phyloP scores from a whole-genome alignment of 1,140 invertebrate genomes.

The Cryptotermes secundus region DNA sequence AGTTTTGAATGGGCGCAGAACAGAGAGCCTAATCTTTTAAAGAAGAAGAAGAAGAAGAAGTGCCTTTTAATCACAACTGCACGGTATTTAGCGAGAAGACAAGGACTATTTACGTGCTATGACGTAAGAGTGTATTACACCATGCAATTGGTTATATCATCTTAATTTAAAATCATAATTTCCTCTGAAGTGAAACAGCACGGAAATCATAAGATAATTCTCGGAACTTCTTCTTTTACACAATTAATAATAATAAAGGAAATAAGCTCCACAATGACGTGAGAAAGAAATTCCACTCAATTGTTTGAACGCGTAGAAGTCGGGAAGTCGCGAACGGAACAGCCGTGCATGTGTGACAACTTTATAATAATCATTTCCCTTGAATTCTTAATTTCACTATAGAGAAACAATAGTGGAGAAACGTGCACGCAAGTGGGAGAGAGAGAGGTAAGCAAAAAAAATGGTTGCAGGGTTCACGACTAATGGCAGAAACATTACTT shows the following conservation, averaged over 20 bases:
- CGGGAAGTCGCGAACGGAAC: neutral
- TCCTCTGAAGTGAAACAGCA: neutral
- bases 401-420: neutral
- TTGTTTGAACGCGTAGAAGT: constrained; percentile 1
- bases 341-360: neutral
- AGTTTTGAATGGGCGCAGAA: too few species aligned
- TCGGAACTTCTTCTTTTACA: neutral
- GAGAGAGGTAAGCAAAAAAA: neutral
- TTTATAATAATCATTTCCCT: constrained; percentile 6
- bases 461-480: neutral
- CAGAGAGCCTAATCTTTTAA: too few species aligned
- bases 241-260: neutral
- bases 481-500: neutral
- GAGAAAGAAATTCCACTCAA: neutral
- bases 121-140: neutral
- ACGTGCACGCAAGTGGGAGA: neutral
- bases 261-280: neutral
- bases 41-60: too few species aligned
- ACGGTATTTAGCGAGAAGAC: neutral
- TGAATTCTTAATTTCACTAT: constrained; percentile 5
- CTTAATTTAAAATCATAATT: neutral
- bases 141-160: neutral
- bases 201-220: neutral
- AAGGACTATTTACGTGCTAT: neutral
- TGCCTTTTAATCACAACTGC: neutral